These are phyloP conservation scores for Pseudomyrmex flavicornis DNA, from an alignment of 1,140 invertebrate genomes.

Conservation along the genomic window DNA sequence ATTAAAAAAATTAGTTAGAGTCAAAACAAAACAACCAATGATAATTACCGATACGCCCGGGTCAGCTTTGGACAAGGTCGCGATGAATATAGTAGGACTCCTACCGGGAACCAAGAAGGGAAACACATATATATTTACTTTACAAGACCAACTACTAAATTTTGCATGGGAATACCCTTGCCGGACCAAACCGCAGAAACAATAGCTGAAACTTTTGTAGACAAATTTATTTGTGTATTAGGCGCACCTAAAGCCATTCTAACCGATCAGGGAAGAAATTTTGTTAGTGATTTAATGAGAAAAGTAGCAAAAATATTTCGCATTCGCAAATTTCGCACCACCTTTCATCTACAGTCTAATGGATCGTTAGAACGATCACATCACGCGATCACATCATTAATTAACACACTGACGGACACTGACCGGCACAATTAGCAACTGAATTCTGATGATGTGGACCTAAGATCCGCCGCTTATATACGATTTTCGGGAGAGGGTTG, in stretches of 20 bases:
- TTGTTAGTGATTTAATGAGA: background rate
- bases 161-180: conserved; percentile 4
- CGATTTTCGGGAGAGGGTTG: no score
- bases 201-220: conserved; percentile 58
- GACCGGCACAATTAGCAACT: no score
- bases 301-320: background rate
- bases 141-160: conserved; percentile 67
- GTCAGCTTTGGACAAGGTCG: conserved; percentile 24
- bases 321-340: background rate
- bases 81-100: conserved; percentile 51
- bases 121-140: conserved; percentile 54
- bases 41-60: conserved; percentile 42
- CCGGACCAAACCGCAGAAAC: background rate
- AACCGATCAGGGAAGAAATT: conserved; percentile 10
- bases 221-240: conserved; percentile 16
- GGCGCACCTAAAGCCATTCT: conserved; percentile 17
- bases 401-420: no score
- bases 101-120: conserved; percentile 10
- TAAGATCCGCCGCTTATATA: no score
- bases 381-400: background rate
- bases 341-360: conserved; percentile 18
- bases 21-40: conserved; percentile 41
- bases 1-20: background rate
- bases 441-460: no score
- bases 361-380: conserved; percentile 38